Base-by-base conservation (phyloP, 2,797 vertebrate genomes). In the Podargus strigoides region DNA sequence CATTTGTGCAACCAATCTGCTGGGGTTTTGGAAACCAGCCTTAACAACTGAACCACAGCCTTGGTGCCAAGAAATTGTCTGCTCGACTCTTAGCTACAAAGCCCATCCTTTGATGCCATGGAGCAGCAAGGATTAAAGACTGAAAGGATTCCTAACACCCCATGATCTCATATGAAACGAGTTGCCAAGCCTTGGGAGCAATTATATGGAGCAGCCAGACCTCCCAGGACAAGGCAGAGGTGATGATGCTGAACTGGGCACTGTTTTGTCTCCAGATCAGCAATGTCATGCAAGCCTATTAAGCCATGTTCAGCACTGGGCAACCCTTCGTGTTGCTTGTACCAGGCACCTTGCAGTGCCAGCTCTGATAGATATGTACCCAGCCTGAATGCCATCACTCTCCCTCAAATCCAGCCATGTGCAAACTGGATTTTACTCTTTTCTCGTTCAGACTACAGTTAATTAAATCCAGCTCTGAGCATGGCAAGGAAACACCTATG, bases 21-120 rank as follows among this genome's bases (percentile, higher is more conserved):
- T 1, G 22, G 39, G 22, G 27, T 37, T 41, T 66, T 84, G 85
- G 73, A 95, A 84, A 32, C 50, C 41, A 18, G n/a, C 34, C n/a
- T n/a, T 42, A 47, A 66, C 46, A 89, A 93, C 22, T 6, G 47
- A 92, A 47, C 24, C 0, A 0, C 10, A 6, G 10, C 1, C 0
- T 8, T 1, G 0, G 26, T 52, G 69, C 69, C 87, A 79, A 87
- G 46, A 73, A 62, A 30, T 69, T 24, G 9, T 47, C 85, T 49
- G 67, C 59, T 90, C 49, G 8, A 11, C 55, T 73, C 68, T 44
- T 9, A 44, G 26, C 30, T 74, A 30, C 3, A 0, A 0, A 68
- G 23, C 26, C 36, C 19, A 2, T 34, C 81, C 37, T 75, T 62
- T 30, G 50, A 67, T 16, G 39, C 23, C 14, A 0, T 0, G 26